phyloP scores from a whole-genome alignment of 2,888 invertebrate species.

The Chalcosyrphus nemorum region DNA sequence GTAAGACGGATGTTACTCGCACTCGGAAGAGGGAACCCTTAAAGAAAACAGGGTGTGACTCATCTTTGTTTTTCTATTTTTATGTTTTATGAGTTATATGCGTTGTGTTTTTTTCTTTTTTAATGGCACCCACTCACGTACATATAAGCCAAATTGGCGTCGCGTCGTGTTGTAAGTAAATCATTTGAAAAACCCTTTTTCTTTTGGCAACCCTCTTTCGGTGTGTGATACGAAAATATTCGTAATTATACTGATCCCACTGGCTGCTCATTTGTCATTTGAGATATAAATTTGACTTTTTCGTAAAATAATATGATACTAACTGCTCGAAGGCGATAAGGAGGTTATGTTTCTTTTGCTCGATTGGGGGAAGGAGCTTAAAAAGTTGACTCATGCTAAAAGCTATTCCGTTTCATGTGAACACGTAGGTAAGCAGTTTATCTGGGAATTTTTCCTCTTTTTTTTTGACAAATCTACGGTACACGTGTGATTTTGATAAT shows the following conservation, averaged over 20 bases:
- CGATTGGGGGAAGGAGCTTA: too few relatives aligned
- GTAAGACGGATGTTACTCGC: constrained; percentile 4
- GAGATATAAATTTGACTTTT: constrained; percentile 3
- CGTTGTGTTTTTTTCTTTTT: not conserved
- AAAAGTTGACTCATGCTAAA: constrained; percentile 29
- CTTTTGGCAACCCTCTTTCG: constrained; percentile 3
- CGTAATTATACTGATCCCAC: constrained; percentile 45
- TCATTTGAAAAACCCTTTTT: not conserved
- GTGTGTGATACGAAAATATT: constrained; percentile 27
- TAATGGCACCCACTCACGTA: constrained; percentile 12
- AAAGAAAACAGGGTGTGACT: constrained; percentile 8
- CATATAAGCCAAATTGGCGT: constrained; percentile 14
- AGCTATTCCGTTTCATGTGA: constrained; percentile 9
- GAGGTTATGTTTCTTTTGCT: not conserved
- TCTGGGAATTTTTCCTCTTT: too few relatives aligned
- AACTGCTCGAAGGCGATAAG: constrained; percentile 24
- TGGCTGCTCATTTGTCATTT: constrained; percentile 53
- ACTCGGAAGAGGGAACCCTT: constrained; percentile 3
- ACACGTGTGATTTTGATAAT: constrained; percentile 27
- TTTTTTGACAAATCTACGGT: not conserved
- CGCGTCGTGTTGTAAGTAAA: constrained; percentile 18
- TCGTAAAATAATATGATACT: constrained; percentile 11
- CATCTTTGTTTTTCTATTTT: constrained; percentile 24
- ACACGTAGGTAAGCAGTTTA: not conserved
- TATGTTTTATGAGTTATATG: constrained; percentile 29